These are phyloP conservation scores for Drosophila limbata DNA, from an alignment of 2,888 invertebrate genomes.

Conservation along the genomic window DNA sequence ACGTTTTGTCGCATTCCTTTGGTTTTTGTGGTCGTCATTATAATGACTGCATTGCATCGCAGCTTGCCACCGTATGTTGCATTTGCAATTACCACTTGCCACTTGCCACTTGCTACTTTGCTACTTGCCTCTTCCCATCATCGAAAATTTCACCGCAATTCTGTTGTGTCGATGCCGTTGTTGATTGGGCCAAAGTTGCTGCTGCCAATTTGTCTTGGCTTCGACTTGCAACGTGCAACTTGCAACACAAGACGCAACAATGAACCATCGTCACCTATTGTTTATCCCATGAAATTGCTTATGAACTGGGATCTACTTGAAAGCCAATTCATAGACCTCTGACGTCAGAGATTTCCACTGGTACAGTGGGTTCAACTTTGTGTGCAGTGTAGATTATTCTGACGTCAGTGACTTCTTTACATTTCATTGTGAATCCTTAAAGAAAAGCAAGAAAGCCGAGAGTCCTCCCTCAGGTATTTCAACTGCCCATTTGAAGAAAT, in stretches of 20 bases:
- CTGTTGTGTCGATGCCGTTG: conserved; percentile 47
- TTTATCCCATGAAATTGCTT: conserved; percentile 1
- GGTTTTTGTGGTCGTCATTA: conserved; percentile 64
- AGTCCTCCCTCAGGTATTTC: not conserved
- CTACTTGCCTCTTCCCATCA: conserved; percentile 31
- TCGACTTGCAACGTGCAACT: conserved; percentile 8
- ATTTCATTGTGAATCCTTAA: not conserved
- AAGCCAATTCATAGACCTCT: conserved; percentile 9
- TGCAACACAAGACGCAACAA: conserved; percentile 27
- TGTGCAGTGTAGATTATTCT: not conserved
- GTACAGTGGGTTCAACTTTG: conserved; percentile 2
- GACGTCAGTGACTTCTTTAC: not conserved
- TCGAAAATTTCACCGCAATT: conserved; percentile 66
- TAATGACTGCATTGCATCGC: conserved; percentile 58
- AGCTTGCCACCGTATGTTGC: conserved; percentile 36
- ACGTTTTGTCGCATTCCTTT: conserved; percentile 71
- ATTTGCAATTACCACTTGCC: conserved; percentile 28
- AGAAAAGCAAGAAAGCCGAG: not conserved
- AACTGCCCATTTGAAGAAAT: not conserved
- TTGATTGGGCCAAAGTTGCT: conserved; percentile 38
- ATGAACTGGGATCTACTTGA: conserved; percentile 15
- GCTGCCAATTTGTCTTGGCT: conserved; percentile 43
- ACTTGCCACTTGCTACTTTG: conserved; percentile 27
- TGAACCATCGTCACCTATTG: conserved; percentile 20
- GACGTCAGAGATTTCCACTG: conserved; percentile 7